Conservation (phyloP, 2,797 vertebrate species). For the Enteromius thamalakanensis region DNA sequence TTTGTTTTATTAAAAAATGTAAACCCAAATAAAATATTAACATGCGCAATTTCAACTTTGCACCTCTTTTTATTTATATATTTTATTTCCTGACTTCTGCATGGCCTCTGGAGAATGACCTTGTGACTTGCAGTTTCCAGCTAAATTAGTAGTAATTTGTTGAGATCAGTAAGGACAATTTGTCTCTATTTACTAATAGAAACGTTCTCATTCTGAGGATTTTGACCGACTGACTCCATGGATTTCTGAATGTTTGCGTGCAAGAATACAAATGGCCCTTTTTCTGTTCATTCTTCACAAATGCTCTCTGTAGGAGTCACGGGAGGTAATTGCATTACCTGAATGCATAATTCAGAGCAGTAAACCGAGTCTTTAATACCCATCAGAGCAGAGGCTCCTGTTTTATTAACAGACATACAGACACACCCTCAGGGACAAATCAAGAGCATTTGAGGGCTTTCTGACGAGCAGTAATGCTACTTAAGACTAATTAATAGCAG, state of each 20-base stretch:
- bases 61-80: neutral
- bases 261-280: slow-evolving; percentile 17
- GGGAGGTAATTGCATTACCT: slow-evolving; percentile 25
- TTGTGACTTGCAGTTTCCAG: neutral
- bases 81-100: neutral
- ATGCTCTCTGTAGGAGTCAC: slow-evolving; percentile 20
- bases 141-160: slow-evolving; percentile 6
- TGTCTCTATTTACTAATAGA: neutral
- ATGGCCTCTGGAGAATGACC: too few species aligned
- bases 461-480: slow-evolving; percentile 37
- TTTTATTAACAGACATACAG: slow-evolving; percentile 46
- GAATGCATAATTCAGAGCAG: slow-evolving; percentile 35
- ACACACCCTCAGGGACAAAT: slow-evolving; percentile 40
- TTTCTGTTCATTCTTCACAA: slow-evolving; percentile 3
- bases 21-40: too few species aligned
- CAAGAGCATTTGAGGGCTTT: slow-evolving; percentile 9
- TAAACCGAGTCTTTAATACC: slow-evolving; percentile 28
- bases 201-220: neutral
- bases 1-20: neutral
- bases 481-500: slow-evolving; percentile 49
- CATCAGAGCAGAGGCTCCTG: slow-evolving; percentile 31
- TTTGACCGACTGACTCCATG: neutral
- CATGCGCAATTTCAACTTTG: neutral
- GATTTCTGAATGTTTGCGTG: neutral
- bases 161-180: neutral